Evolutionary conservation across 2,888 invertebrate genomes (phyloP).

Genomic region (Candidula unifasciata): DNA sequence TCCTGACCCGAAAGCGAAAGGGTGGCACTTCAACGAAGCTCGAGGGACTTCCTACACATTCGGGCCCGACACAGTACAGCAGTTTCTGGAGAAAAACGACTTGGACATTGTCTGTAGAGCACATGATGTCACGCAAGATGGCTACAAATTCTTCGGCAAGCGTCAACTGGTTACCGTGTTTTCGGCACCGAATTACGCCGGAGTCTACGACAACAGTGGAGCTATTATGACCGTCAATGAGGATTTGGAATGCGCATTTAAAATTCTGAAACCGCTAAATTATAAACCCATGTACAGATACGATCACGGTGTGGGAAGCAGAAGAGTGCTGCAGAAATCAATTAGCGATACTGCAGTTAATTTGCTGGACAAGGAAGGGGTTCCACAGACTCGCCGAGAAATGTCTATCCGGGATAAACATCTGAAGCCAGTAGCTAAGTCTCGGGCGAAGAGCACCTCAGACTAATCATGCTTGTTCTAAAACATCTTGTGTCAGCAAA

Average conservation of each 20-base stretch:
- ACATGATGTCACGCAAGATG: conserved; percentile 50
- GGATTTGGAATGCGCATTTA: conserved; percentile 47
- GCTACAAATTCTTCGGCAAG: conserved; percentile 47
- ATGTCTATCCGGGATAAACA: conserved; percentile 27
- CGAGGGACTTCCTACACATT: conserved; percentile 41
- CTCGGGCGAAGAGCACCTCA: background rate
- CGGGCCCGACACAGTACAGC: conserved; percentile 42
- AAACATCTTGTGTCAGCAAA: too few relatives aligned
- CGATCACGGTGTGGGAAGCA: background rate
- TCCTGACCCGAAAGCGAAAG: conserved; percentile 40
- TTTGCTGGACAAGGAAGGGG: background rate
- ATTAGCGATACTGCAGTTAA: background rate
- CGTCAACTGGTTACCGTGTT: conserved; percentile 51
- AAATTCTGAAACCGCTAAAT: conserved; percentile 32
- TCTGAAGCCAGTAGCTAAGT: background rate
- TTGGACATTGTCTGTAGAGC: conserved; percentile 47
- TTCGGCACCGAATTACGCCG: conserved; percentile 49
- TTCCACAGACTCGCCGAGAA: background rate
- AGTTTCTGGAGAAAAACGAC: conserved; percentile 44
- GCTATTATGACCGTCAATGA: conserved; percentile 49
- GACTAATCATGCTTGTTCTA: too few relatives aligned
- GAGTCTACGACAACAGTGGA: conserved; percentile 38
- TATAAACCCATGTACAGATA: conserved; percentile 36
- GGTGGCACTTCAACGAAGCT: conserved; percentile 45
- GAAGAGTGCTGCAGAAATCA: background rate